A percentile compares a stretch with the other conserved stretches of the same genome.
Evolutionary conservation across 2,888 invertebrate species (phyloP).

Genomic region (Chelonus formosanus): DNA sequence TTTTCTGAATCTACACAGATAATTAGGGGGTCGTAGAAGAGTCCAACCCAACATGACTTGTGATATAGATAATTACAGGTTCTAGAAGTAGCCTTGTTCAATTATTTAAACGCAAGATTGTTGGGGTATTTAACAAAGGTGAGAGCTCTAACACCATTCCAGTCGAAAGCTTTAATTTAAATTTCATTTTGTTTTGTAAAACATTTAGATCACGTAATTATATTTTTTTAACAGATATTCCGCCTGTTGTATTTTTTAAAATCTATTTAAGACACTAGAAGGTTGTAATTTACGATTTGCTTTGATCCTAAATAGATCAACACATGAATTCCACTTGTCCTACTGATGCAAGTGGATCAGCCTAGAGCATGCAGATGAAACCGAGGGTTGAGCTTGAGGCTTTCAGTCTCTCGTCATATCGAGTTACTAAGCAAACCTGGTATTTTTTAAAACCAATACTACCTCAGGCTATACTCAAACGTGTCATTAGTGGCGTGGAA

Average conservation of each 20-base stretch:
- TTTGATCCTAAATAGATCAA: background rate
- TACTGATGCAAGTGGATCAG: no score
- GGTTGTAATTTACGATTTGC: conserved; percentile 5
- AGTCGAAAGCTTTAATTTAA: no score
- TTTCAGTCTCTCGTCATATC: conserved; percentile 42
- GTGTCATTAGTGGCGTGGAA: conserved; percentile 57
- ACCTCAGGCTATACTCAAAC: conserved; percentile 51
- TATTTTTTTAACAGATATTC: no score
- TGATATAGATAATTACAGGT: conserved; percentile 27
- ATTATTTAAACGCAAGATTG: conserved; percentile 23
- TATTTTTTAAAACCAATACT: conserved; percentile 55
- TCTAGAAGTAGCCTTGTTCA: conserved; percentile 28
- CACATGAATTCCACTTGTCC: no score
- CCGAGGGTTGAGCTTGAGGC: background rate
- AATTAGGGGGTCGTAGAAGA: conserved; percentile 26
- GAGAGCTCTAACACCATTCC: no score
- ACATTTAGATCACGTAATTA: no score
- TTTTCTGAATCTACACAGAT: conserved; percentile 24
- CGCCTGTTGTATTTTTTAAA: no score
- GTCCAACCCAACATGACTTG: conserved; percentile 13
- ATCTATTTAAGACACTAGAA: no score
- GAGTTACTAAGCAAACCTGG: conserved; percentile 59
- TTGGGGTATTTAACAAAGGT: background rate
- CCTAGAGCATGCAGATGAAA: background rate
- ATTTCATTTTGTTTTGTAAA: no score